Evolutionary conservation across 2,888 invertebrate genomes (phyloP), one percentile per base, ranked within the genome.

Genomic region (Eutolmus rufibarbis): DNA sequence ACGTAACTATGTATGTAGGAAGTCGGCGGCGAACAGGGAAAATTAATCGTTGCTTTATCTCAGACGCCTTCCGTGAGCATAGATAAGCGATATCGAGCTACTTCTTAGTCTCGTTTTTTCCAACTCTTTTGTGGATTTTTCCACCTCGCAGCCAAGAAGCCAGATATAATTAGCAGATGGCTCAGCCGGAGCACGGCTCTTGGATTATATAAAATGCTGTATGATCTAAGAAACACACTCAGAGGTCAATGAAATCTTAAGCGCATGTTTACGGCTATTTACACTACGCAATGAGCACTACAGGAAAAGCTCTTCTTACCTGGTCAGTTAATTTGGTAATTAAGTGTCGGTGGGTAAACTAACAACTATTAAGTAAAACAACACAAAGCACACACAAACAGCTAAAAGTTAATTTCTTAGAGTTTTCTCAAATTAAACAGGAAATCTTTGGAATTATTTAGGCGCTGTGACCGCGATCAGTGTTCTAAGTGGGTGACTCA

Each of bases 401-500:
- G 51, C 74, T 43, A 85, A 43, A 66, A 28, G 56, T 43, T 46
- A 51, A 31, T 43, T 37, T 37, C 40, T 74, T 74, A n/a, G 37
- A 34, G 57, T 77, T 40, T 34, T 66, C 66, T 66, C 23, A 84
- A 31, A 66, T 66, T 51, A 34, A 76, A 76, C 1, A 31, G 34
- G 28, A 76, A 76, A 76, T 76, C 76, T 37, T 76, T 76, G n/a
- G 28, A 37, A 37, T 78, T n/a, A 78, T 78, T 56, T 85, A 86
- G 66, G 74, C 43, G 51, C n/a, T 77, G 56, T 46, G 37, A 16
- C n/a, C 74, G 37, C 23, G 31, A 37, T 66, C 19, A 31, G 85
- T 85, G 74, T 85, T 23, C 31, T 85, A 74, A 43, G 56, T 56
- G 79, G 92, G 91, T 92, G 92, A 92, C 92, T 92, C 92, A 92